phyloP scores from a whole-genome alignment of 2,797 vertebrate species.

The Gallinago nigripennis region DNA sequence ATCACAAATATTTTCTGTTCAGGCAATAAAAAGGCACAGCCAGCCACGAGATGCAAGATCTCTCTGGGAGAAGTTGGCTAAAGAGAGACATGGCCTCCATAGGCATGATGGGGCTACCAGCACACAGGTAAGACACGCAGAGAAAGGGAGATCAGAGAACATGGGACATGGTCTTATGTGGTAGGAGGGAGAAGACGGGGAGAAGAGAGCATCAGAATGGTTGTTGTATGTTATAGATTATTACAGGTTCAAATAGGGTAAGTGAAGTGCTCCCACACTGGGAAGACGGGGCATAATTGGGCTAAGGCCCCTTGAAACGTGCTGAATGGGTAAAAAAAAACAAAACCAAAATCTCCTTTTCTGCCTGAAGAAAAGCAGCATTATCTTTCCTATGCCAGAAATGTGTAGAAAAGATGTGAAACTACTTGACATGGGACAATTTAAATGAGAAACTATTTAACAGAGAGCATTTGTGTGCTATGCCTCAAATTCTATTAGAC shows the following conservation, averaged over 20 bases:
- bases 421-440: background rate
- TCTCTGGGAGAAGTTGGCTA: background rate
- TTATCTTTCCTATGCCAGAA: background rate
- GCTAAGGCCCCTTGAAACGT: background rate
- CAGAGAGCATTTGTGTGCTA: background rate
- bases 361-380: background rate
- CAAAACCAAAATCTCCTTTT: background rate
- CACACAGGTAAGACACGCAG: background rate
- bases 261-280: background rate
- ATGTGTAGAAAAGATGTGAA: background rate
- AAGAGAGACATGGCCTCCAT: background rate
- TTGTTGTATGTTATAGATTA: background rate
- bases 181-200: background rate
- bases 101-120: background rate
- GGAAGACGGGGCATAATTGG: accelerated
- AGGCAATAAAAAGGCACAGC: background rate
- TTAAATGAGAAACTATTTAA: background rate
- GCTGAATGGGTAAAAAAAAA: accelerated
- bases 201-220: background rate
- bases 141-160: background rate
- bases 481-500: background rate
- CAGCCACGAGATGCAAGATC: background rate
- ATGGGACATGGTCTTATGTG: accelerated
- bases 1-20: background rate
- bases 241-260: background rate